Evolutionary conservation across 37 sponge, comb jelly and placozoan species (phyloP).

Genomic region (Tethya wilhelma): DNA sequence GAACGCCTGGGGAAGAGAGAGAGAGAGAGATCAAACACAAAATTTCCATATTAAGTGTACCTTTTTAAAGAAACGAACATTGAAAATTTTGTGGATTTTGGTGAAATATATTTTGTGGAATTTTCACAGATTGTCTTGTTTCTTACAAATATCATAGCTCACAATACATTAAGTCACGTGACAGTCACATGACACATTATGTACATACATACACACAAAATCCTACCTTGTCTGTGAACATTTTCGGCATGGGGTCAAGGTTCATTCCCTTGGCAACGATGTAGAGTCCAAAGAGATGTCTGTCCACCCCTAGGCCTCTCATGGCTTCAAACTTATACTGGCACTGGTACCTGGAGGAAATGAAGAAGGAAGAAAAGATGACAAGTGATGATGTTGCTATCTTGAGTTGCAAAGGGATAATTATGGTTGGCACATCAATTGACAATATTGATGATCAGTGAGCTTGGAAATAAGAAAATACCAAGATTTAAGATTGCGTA

Average conservation of each 20-base stretch:
- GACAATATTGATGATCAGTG: neutral
- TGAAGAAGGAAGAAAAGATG: neutral
- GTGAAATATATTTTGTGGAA: neutral
- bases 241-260: constrained; percentile 69
- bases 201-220: neutral
- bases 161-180: neutral
- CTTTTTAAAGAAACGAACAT: too few species aligned
- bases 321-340: constrained; percentile 82
- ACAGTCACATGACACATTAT: neutral
- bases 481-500: too few species aligned
- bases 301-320: constrained; percentile 78
- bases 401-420: neutral
- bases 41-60: too few species aligned
- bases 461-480: neutral
- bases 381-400: neutral
- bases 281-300: constrained; percentile 88
- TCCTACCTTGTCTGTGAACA: constrained; percentile 73
- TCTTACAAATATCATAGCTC: neutral
- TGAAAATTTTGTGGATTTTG: too few species aligned
- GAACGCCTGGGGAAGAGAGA: constrained; percentile 46
- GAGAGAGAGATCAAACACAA: neutral
- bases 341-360: constrained; percentile 62
- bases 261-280: constrained; percentile 71
- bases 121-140: neutral
- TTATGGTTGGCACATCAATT: neutral